Base-by-base conservation (phyloP, 2,888 invertebrate species). In the Tetragonula carbonaria region DNA sequence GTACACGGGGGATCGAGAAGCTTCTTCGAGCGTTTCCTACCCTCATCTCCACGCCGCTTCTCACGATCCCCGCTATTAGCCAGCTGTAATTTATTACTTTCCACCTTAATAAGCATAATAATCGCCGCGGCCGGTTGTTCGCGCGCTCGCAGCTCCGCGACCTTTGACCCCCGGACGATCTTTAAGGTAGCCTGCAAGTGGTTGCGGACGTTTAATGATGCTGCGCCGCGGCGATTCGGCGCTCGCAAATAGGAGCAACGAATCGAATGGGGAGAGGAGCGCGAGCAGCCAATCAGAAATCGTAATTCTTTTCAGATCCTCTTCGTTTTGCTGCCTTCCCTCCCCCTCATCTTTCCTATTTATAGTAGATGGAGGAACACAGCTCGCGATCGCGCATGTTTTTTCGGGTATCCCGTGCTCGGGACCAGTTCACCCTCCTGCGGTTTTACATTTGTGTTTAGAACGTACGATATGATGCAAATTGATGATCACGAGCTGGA, bases 81-180 rank as follows among this genome's bases (percentile, higher is more conserved):
- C 80, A 67, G 68, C 72, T 70, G 93, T 94, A 94, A 94, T 94
- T 94, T 94, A 94, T 94, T 93, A 93, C 94, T 94, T 94, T 94
- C 93, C 92, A 92, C 92, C 93, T 94, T 94, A 94, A 94, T 94
- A 94, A 94, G 94, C 94, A 93, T 94, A 94, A 94, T 93, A 93
- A 92, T 94, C 90, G 89, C 86, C 78, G 87, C 84, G 84, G 84
- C 76, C 66, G 65, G 85, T 74, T 79, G 82, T 74, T 78, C 77
- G 74, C 74, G 55, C 85, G 78, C 68, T 74, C 87, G 78, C 82
- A 81, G 85, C 85, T 82, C 81, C 85, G 68, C 72, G 92, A 93
- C 93, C 93, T 92, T 84, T 93, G 93, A 94, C 94, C 93, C 90
- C 90, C 87, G 91, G 93, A 94, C 94, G 93, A 94, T 94, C 93